phyloP scores from a whole-genome alignment of 2,888 invertebrate species.

The Meloe dianella region DNA sequence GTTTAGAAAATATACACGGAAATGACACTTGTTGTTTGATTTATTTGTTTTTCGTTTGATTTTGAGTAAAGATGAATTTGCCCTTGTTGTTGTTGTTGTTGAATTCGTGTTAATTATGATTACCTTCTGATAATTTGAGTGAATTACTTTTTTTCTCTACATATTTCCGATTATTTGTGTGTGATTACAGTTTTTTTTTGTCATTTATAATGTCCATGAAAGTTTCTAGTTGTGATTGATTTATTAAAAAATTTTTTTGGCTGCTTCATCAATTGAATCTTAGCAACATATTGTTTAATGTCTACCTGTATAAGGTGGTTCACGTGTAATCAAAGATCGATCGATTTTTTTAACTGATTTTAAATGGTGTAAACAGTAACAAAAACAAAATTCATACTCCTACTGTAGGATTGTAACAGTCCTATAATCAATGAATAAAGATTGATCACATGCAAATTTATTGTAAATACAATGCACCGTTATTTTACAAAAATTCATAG shows the following conservation, averaged over 20 bases:
- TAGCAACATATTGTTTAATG: background rate
- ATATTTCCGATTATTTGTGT: background rate
- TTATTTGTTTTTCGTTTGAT: background rate
- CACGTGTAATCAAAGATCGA: no score
- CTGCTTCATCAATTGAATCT: background rate
- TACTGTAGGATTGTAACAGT: no score
- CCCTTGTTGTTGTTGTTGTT: slow-evolving; percentile 9
- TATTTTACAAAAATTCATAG: no score
- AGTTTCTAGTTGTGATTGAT: background rate
- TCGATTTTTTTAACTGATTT: no score
- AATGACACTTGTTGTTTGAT: background rate
- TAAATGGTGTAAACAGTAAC: no score
- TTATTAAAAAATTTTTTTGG: background rate
- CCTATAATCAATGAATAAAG: no score
- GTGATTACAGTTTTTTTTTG: background rate
- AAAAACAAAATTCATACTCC: no score
- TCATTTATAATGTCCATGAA: background rate
- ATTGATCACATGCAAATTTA: no score
- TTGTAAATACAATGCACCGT: no score
- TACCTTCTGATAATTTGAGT: background rate
- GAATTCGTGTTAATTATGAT: background rate
- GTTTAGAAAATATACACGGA: background rate
- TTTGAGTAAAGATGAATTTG: background rate
- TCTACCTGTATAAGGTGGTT: background rate
- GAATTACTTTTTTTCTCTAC: background rate